Evolutionary conservation across 2,888 invertebrate genomes (phyloP), one percentile per base, ranked within the genome.

Genomic region (Apamea sordens): DNA sequence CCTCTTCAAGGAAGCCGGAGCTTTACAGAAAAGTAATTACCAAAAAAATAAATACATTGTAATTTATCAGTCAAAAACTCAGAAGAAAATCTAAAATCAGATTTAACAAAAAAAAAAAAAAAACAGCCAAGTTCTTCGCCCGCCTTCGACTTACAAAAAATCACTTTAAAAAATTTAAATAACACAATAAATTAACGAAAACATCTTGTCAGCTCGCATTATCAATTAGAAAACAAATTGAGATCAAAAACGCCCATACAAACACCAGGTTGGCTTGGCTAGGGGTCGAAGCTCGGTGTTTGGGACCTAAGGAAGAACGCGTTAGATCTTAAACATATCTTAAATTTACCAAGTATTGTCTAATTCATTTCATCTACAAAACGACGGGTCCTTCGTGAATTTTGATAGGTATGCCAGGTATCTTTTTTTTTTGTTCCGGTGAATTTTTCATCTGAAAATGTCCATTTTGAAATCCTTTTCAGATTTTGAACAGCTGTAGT

Each of bases 161-260:
- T 44, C 73, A 80, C 78, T 89, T 90, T 86, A 69, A 87, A 90
- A n/a, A 50, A 68, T 87, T 91, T 90, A 90, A 92, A 89, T 92
- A 91, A 92, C 88, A 92, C 84, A 93, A 93, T 92, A 92, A 92
- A 92, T 92, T 91, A 92, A 91, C 90, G 86, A 90, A 89, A 90
- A 90, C 89, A 91, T 83, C 73, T 84, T 88, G 87, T 87, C 89
- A 87, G 89, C 84, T 89, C 88, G 82, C 79, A 77, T 85, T 83
- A 89, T 90, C 84, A 89, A 89, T 85, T 80, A 90, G 78, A 85
- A 89, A 91, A 92, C 86, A 88, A 91, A 89, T 88, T 95, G 96
- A 96, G 96, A 96, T 96, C 95, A 95, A 89, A 90, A 94, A 94
- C 93, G 94, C 93, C 94, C 95, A 94, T 94, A 96, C 95, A 95